Evolutionary conservation across 2,888 invertebrate genomes (phyloP), one percentile per base, ranked within the genome.

Genomic region (Bugula neritina): DNA sequence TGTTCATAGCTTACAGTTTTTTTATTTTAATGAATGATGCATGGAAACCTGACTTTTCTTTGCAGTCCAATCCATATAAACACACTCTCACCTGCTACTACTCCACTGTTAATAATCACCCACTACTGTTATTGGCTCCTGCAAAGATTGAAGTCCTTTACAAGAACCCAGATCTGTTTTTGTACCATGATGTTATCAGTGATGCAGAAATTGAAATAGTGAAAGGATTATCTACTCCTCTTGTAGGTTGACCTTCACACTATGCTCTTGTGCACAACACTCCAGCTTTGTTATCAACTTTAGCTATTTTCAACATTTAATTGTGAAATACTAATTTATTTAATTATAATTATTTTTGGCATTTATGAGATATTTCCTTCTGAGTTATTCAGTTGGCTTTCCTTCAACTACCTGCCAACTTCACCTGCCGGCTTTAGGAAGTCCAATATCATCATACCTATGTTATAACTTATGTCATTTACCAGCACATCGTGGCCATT

Each of bases 111-210:
- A 75, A 75, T 63, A 77, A 79, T 71, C 73, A 80, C 72, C 83
- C 82, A 0, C 43, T 76, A 27, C 73, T 81, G 69, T 29, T 79
- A 31, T 72, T 83, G 57, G 73, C 75, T 17, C 84, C 84, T 1
- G 77, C 79, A 29, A 95, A 94, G 84, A 92, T 93, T 81, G 92
- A 92, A 83, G 89, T 90, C 78, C 90, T 91, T 71, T 89, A 87
- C 79, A 84, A 89, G 35, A 87, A 90, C 43, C 97, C 97, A 0
- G 89, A 90, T 78, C 90, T 98, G 76, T 89, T 90, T 35, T 86
- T 97, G 71, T 97, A 90, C 85, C 90, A 95, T 82, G 90, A 94
- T 76, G 91, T 95, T n/a, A 88, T 99, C 82, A 89, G 88, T 75
- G 94, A 98, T 78, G 84, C 86, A 0, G 98, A 99, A 84, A 95